Evolutionary conservation across 2,888 invertebrate genomes (phyloP).

Genomic region (Sinhomidia bicolor): DNA sequence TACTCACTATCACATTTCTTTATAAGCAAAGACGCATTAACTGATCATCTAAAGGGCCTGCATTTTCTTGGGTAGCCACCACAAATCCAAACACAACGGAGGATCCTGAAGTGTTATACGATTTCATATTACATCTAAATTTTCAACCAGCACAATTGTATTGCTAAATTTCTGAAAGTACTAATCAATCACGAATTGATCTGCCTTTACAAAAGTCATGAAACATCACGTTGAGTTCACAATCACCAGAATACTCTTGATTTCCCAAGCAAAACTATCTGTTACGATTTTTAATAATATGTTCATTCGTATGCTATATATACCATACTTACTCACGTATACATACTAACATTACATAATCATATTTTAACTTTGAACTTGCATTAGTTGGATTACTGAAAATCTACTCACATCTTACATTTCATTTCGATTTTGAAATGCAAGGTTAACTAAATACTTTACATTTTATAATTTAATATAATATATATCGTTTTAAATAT

Average conservation of each 20-base stretch:
- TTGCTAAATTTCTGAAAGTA: conserved; percentile 71
- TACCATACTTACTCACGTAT: conserved; percentile 1
- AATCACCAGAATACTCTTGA: conserved; percentile 44
- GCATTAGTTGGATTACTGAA: conserved; percentile 54
- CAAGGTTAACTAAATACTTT: neutral
- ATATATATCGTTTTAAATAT: neutral
- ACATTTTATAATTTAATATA: neutral
- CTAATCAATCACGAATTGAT: conserved; percentile 66
- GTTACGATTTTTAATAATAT: conserved; percentile 1
- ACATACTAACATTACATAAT: conserved; percentile 34
- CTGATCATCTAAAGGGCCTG: neutral
- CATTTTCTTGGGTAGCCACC: neutral
- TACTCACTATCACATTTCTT: conserved; percentile 30
- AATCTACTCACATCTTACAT: neutral
- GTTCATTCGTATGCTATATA: neutral
- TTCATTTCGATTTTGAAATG: conserved; percentile 13
- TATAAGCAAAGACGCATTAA: neutral
- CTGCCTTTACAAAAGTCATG: conserved; percentile 58
- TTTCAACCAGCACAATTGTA: conserved; percentile 67
- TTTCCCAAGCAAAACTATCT: conserved; percentile 13
- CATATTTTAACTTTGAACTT: conserved; percentile 53
- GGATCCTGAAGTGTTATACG: neutral
- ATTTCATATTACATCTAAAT: conserved; percentile 28
- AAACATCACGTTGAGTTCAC: conserved; percentile 66
- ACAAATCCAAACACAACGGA: neutral